A percentile compares a stretch with the other conserved stretches of the same genome.
Conservation (phyloP, 2,797 vertebrate species). For the Melanotaenia boesemani region DNA sequence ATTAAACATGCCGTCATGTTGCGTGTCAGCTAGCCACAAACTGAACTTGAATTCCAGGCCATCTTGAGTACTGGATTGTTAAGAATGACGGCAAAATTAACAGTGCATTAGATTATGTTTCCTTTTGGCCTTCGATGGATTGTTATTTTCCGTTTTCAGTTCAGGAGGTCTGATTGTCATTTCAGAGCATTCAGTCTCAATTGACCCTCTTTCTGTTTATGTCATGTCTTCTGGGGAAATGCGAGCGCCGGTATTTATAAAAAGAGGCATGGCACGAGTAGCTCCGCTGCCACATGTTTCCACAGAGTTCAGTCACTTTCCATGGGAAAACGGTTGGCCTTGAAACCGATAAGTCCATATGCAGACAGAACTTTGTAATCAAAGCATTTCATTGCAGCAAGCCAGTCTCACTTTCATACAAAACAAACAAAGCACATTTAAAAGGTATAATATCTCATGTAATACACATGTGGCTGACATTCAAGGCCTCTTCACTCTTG, state of each 20-base stretch:
- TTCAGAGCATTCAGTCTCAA: conserved; percentile 59
- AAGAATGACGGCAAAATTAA: conserved; percentile 58
- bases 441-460: conserved; percentile 68
- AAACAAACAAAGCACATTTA: conserved; percentile 70
- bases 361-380: conserved; percentile 68
- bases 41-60: conserved; percentile 34
- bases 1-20: conserved; percentile 66
- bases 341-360: conserved; percentile 58
- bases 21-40: conserved; percentile 52
- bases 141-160: conserved; percentile 49
- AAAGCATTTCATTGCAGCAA: conserved; percentile 58
- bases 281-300: conserved; percentile 66
- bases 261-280: conserved; percentile 57
- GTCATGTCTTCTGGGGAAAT: conserved; percentile 63
- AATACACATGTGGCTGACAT: conserved; percentile 54
- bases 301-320: conserved; percentile 45
- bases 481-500: conserved; percentile 73
- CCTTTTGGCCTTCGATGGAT: conserved; percentile 61
- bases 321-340: conserved; percentile 62
- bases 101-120: conserved; percentile 56
- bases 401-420: conserved; percentile 61
- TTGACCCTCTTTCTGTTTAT: conserved; percentile 62
- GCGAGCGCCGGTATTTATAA: conserved; percentile 58
- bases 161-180: conserved; percentile 71
- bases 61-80: conserved; percentile 25